phyloP scores from a whole-genome alignment of 2,113 vertebrate species.

The Eretmochelys imbricata region DNA sequence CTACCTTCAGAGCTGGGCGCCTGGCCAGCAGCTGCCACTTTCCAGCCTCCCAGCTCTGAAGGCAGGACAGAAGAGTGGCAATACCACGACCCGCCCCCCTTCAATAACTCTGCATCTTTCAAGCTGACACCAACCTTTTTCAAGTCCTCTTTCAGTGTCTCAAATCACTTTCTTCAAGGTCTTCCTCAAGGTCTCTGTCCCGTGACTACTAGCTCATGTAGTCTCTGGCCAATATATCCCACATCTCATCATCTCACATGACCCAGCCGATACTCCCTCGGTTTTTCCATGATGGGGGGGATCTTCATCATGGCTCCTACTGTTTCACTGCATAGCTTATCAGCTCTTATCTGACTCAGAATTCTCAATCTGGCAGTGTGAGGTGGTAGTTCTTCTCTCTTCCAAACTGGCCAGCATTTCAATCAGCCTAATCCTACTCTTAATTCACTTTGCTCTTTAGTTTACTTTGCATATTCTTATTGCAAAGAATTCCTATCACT shows the following conservation, averaged over 20 bases:
- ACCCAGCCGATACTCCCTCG: background rate
- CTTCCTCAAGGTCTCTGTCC: background rate
- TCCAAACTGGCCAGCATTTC: background rate
- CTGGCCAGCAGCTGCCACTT: too few species aligned
- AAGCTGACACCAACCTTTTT: background rate
- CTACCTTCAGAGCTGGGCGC: too few species aligned
- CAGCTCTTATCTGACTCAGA: background rate
- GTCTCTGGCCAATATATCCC: background rate
- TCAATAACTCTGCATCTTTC: background rate
- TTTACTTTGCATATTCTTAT: background rate
- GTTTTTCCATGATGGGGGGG: background rate
- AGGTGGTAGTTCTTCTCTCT: background rate
- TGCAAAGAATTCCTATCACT: background rate
- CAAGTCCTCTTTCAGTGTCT: background rate
- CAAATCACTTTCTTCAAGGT: background rate
- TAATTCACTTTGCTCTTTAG: background rate
- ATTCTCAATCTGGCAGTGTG: background rate
- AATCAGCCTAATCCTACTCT: background rate
- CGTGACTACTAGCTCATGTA: background rate
- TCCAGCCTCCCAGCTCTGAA: too few species aligned
- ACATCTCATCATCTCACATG: background rate
- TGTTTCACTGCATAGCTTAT: background rate
- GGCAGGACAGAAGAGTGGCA: too few species aligned
- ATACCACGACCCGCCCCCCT: too few species aligned
- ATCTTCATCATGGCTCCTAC: background rate